Evolutionary conservation across 23 tunicate species (phyloP).

Genomic region (Aplidium turbinatum): DNA sequence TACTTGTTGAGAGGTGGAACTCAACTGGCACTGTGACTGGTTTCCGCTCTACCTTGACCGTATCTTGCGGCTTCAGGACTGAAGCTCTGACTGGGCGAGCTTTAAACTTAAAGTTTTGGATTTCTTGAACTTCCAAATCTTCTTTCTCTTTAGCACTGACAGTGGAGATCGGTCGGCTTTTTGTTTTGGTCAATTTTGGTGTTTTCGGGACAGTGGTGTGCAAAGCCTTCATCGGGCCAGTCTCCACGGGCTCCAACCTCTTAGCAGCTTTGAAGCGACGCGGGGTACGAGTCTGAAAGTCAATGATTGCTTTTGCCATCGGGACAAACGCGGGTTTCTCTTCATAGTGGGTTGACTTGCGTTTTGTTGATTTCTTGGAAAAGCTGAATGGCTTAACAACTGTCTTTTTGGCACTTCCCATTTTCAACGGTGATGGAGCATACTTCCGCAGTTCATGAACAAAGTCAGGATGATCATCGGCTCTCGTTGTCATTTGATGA

Average conservation of each 20-base stretch:
- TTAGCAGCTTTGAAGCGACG: constrained; percentile 1
- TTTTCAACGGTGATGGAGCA: constrained; percentile 60
- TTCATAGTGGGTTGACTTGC: neutral
- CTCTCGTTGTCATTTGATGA: constrained; percentile 39
- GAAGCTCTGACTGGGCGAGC: constrained; percentile 27
- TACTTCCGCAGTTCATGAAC: constrained; percentile 35
- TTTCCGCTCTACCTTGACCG: constrained; percentile 23
- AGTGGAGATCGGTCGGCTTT: constrained; percentile 22
- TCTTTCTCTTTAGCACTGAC: constrained; percentile 60
- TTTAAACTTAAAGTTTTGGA: constrained; percentile 49
- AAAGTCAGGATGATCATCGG: constrained; percentile 34
- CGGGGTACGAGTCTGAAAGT: constrained; percentile 52
- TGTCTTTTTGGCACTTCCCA: constrained; percentile 33
- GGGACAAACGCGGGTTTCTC: constrained; percentile 39
- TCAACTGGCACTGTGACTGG: constrained; percentile 30
- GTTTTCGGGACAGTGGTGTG: constrained; percentile 52
- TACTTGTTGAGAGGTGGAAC: constrained; percentile 43
- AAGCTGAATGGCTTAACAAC: constrained; percentile 55
- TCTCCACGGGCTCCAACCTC: neutral
- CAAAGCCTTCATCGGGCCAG: constrained; percentile 40
- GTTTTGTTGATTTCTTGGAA: constrained; percentile 20
- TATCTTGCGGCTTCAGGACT: constrained; percentile 13
- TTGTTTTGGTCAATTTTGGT: constrained; percentile 50
- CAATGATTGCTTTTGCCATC: constrained; percentile 68
- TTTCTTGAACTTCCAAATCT: constrained; percentile 63